Percentiles rank a stretch among this genome's conserved stretches.
These are phyloP conservation scores for Metallyticus violacea DNA, from an alignment of 2,888 invertebrate species.

Conservation along the genomic window DNA sequence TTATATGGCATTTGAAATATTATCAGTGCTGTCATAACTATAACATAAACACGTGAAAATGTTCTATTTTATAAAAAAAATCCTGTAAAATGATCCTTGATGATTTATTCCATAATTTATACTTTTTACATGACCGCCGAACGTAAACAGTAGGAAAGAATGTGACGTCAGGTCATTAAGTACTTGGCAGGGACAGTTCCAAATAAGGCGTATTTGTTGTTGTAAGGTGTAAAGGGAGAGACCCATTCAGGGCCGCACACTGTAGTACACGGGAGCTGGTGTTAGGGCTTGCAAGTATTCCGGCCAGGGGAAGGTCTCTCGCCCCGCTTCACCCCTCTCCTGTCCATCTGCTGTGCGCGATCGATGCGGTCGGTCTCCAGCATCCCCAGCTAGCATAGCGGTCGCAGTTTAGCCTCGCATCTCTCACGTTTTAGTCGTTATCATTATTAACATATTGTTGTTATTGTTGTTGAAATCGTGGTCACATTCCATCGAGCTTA, in stretches of 20 bases:
- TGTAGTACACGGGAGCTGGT: neutral
- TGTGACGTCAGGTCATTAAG: neutral
- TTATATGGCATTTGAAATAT: too few relatives aligned
- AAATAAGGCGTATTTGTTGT: neutral
- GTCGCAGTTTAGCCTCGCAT: neutral
- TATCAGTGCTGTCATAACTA: too few relatives aligned
- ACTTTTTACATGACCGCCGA: neutral
- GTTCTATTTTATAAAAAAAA: too few relatives aligned
- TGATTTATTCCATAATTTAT: too few relatives aligned
- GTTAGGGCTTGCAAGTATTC: neutral
- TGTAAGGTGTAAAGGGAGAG: neutral
- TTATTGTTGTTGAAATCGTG: neutral
- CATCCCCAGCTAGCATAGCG: neutral
- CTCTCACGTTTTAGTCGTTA: neutral
- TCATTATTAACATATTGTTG: too few relatives aligned
- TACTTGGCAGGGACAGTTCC: neutral
- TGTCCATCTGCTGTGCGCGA: neutral
- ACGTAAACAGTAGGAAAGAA: neutral
- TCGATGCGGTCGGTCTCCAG: neutral
- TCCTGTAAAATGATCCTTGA: too few relatives aligned
- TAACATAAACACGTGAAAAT: too few relatives aligned
- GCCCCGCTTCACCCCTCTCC: neutral
- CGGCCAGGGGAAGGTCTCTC: neutral
- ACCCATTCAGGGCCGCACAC: neutral
- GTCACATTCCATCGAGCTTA: neutral